Base-by-base conservation (phyloP, 1,140 invertebrate genomes). In the Drosophila oshimai region DNA sequence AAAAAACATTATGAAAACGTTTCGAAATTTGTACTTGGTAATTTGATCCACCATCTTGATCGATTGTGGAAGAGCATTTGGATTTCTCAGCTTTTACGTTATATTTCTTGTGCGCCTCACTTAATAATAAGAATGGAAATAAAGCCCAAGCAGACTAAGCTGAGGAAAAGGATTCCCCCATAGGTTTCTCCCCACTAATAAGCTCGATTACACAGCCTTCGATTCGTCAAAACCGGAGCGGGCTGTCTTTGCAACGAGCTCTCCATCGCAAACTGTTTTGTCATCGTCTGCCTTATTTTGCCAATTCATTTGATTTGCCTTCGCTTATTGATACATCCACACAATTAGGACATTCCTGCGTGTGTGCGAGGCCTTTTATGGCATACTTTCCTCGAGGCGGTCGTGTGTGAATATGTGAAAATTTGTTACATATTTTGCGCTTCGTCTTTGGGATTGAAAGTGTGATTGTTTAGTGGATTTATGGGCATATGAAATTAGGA, bases 391-490 rank as follows among this genome's bases (percentile, higher is more conserved):
- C 9, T 53, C 58, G 68, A 37, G 62, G 76, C 72, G 76, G 74
- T 87, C 72, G 72, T 76, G 80, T 86, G 76, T 80, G 81, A 84
- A 83, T 83, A 83, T 83, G 79, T 71, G 79, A 54, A 80, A 84
- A 84, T 80, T 84, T 78, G 79, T 86, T 71, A 79, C 75, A 86
- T 68, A 86, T 80, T 79, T 79, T 58, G 60, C 62, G 72, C 78
- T 62, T 67, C 73, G 65, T 75, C 61, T 44, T 29, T 24, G 55
- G 70, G 69, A 64, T 64, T 73, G 69, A 73, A 72, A 65, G 81
- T 84, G 80, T 84, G 80, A 84, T 84, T 84, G 80, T 84, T 84
- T 84, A 84, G 80, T 80, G 81, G 75, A 84, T 84, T 84, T 84
- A 84, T 84, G 80, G 81, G 75, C 75, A 84, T 70, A 84, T 80